Evolutionary conservation across 2,113 vertebrate species (phyloP), one percentile per base, ranked within the genome.

Genomic region (Crypturellus undulatus): DNA sequence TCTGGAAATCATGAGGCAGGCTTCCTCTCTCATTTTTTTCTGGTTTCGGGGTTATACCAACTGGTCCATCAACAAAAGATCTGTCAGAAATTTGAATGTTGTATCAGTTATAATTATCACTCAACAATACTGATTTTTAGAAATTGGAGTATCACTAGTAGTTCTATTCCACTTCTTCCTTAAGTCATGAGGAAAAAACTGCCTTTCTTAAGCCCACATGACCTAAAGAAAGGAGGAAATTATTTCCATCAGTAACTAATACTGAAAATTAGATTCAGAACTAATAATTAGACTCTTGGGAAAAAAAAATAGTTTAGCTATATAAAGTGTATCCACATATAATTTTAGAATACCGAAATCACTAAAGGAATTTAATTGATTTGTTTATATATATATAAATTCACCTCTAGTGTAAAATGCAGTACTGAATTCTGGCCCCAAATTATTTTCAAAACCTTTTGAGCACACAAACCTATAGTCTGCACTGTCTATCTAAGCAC

Each of bases 1-100:
- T 54, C 94, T 91, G 89, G 84, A 95, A 91, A 59, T 64, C 67
- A 90, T 32, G 78, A 88, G 49, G 75, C 90, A 92, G 69, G 42
- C 59, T 96, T 96, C 92, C 91, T 52, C 25, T 47, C 43, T 67
- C 69, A 34, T 16, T 30, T 67, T 67, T 43, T 38, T 70, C 3
- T 0, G 13, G 60, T 77, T 83, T 78, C 56, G 52, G 22, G 4
- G n/a, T 32, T 43, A 21, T 26, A 56, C 2, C 54, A 67, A 70
- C 0, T 5, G 43, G 36, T 71, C 64, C 75, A 43, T n/a, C 40
- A 34, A 42, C 6, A 42, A 70, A 19, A 86, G 32, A 60, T 34
- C 54, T 80, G 73, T 78, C 45, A 64, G 47, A 76, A 92, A 83
- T 26, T 40, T 21, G n/a, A 40, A 49, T 28, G 47, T 24, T 79